Conservation (phyloP, 1,140 invertebrate species). For the Helicoverpa armigera region DNA sequence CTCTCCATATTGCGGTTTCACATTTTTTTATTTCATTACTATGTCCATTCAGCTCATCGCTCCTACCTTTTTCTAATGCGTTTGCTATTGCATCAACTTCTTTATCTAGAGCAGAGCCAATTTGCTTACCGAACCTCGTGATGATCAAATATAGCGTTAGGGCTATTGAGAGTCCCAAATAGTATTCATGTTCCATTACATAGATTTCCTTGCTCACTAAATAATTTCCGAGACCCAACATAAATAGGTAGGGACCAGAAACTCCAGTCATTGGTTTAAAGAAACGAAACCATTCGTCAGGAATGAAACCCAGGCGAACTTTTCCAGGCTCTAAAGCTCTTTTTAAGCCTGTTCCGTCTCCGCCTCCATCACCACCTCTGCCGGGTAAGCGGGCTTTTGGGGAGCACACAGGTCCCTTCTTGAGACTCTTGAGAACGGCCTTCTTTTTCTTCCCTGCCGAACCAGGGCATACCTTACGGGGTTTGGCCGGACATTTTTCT, state of each 20-base stretch:
- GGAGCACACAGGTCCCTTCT: background rate
- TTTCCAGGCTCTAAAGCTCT: conserved; percentile 59
- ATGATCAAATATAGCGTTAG: conserved; percentile 89
- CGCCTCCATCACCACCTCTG: background rate
- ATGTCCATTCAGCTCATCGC: conserved; percentile 57
- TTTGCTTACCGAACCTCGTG: conserved; percentile 91
- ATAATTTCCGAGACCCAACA: conserved; percentile 91
- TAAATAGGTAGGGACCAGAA: conserved; percentile 95
- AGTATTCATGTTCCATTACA: conserved; percentile 97
- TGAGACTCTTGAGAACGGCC: background rate
- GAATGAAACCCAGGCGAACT: conserved; percentile 71
- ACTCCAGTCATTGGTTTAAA: conserved; percentile 98
- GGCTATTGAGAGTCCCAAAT: conserved; percentile 91
- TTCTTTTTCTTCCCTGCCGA: background rate
- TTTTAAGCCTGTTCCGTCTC: conserved; percentile 45
- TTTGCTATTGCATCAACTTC: conserved; percentile 88
- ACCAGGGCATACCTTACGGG: background rate
- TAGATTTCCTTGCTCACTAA: conserved; percentile 96
- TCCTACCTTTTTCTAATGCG: conserved; percentile 60
- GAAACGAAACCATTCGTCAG: conserved; percentile 90
- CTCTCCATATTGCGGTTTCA: conserved; percentile 91
- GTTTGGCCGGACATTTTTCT: background rate
- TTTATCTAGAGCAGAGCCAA: conserved; percentile 89
- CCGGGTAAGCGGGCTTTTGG: background rate
- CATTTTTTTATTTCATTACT: conserved; percentile 88